Evolutionary conservation across 2,113 vertebrate species (phyloP), one percentile per base, ranked within the genome.

Genomic region (Piprites chloris): DNA sequence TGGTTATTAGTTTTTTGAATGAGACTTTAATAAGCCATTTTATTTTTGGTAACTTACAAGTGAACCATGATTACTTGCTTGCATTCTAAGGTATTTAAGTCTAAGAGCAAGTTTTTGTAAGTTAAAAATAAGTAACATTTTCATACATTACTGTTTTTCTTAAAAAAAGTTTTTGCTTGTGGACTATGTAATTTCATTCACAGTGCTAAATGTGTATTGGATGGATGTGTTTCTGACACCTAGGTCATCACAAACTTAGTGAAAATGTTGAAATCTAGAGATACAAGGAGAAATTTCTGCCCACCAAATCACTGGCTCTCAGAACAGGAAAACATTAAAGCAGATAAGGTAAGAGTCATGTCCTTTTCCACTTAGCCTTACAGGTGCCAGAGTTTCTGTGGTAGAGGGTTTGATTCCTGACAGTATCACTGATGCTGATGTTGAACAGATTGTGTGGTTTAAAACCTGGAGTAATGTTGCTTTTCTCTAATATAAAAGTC

Each of bases 221-320:
- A 7, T 11, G 1, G 18, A 5, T 69, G n/a, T 96, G 9, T 95
- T 95, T 85, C 50, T 96, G 56, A 68, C 61, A 71, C 58, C 9
- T 96, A 99, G 99, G 99, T 99, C 49, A 99, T 99, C 94, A 99
- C 99, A 94, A 99, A 99, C 95, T 98, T 99, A 91, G 99, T 99
- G 97, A 99, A 99, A 97, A 99, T 99, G 99, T 96, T 99, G 86
- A 99, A 99, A 96, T 98, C 99, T 83, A 98, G 99, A 46, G 99
- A 99, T 96, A 99, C 99, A 11, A 98, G 99, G 85, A 98, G 99
- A 93, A 99, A 98, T 63, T 99, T 99, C 95, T 99, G 99, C 93
- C 99, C 99, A 16, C 97, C 96, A n/a, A 98, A 99, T 83, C 99
- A 99, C 96, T 99, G 99, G 99, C 98, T 99, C 56, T 99, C 99